Conservation (phyloP, 2,797 vertebrate species). For the Ciconia nigra region DNA sequence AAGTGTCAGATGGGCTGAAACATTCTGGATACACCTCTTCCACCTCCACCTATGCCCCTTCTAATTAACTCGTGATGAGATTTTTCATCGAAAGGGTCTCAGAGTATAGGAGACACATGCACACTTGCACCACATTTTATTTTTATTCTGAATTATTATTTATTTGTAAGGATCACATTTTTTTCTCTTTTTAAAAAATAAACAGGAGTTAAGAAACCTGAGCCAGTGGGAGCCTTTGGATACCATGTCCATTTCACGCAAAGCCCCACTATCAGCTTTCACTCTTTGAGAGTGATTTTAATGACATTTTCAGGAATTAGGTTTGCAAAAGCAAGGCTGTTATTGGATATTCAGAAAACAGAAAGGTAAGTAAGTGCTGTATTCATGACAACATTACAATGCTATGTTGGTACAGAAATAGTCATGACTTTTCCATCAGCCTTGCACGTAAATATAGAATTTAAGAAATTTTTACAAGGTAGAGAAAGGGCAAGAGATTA, state of each 20-base stretch:
- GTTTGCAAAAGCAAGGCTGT: not conserved
- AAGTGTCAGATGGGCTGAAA: not conserved
- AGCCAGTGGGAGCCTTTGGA: not conserved
- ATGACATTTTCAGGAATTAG: not conserved
- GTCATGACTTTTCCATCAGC: not conserved
- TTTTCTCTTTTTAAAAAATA: not conserved
- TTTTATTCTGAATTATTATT: not conserved
- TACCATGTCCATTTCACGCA: not conserved
- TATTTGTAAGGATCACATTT: not conserved
- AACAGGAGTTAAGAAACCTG: not conserved
- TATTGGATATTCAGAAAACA: not conserved
- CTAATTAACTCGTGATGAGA: not conserved
- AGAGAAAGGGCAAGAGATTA: not conserved
- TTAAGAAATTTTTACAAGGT: constrained; percentile 13
- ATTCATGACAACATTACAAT: not conserved
- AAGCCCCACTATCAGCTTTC: not conserved
- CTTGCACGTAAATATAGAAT: not conserved
- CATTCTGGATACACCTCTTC: not conserved
- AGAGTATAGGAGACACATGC: not conserved
- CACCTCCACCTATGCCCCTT: not conserved
- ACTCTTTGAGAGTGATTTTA: not conserved
- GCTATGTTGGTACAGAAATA: not conserved
- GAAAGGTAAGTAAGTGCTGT: not conserved
- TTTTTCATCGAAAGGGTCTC: not conserved
- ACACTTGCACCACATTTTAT: not conserved